Evolutionary conservation across 2,113 vertebrate genomes (phyloP).

Genomic region (Zapus hudsonius): DNA sequence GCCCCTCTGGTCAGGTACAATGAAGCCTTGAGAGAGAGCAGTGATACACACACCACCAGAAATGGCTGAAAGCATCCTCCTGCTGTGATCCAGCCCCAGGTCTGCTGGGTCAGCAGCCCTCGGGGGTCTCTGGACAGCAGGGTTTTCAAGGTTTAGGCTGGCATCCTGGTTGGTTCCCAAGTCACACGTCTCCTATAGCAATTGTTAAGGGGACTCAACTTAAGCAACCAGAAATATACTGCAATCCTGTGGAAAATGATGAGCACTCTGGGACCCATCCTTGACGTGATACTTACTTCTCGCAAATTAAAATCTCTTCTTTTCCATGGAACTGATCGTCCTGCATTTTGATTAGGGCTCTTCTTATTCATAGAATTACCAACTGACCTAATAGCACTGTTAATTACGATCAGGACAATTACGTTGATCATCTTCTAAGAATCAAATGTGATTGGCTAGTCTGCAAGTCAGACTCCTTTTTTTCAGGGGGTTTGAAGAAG

Average conservation of each 20-base stretch:
- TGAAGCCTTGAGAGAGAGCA: not conserved
- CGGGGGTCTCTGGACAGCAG: not conserved
- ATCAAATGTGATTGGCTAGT: conserved; percentile 59
- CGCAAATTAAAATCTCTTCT: conserved; percentile 32
- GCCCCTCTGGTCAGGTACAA: not conserved
- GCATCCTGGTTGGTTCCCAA: not conserved
- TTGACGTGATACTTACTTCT: conserved; percentile 41
- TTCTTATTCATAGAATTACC: conserved; percentile 72
- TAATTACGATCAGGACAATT: conserved; percentile 72
- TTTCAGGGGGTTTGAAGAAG: conserved; percentile 53
- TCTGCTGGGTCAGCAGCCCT: not conserved
- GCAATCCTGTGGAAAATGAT: conserved; percentile 44
- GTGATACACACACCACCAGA: not conserved
- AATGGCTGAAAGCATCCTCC: not conserved
- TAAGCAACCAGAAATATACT: conserved; percentile 40
- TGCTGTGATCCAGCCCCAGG: not conserved
- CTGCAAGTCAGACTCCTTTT: conserved; percentile 58
- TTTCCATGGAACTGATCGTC: conserved; percentile 59
- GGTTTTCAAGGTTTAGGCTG: conserved; percentile 11
- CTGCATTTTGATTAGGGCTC: conserved; percentile 63
- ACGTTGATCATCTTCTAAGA: conserved; percentile 68
- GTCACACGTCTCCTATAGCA: not conserved
- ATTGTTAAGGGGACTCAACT: conserved; percentile 13
- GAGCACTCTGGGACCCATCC: conserved; percentile 23
- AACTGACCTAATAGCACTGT: conserved; percentile 63